phyloP scores from a whole-genome alignment of 2,113 vertebrate species.

The Rana temporaria region DNA sequence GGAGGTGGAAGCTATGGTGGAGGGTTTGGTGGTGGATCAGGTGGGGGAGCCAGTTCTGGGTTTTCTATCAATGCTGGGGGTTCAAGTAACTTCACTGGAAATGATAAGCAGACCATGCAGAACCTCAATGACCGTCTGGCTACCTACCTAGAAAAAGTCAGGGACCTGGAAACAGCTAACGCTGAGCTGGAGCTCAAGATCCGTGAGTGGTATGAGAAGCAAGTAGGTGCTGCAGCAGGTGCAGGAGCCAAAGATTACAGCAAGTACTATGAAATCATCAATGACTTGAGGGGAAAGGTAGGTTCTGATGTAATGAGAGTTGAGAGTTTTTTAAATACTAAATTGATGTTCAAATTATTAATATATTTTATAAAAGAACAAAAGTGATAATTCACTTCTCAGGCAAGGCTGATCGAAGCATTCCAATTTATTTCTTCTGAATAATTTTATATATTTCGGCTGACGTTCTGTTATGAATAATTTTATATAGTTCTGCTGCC shows the following conservation, averaged over 20 bases:
- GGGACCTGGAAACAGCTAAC: constrained; percentile 67
- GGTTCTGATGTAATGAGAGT: neutral
- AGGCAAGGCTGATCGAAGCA: too few relatives aligned
- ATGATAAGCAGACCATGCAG: constrained; percentile 79
- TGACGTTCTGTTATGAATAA: too few relatives aligned
- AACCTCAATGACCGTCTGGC: constrained; percentile 80
- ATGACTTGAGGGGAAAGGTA: constrained; percentile 76
- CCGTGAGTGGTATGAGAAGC: constrained; percentile 78
- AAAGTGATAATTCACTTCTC: too few relatives aligned
- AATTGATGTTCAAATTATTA: too few relatives aligned
- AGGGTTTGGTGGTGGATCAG: neutral
- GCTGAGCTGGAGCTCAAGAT: constrained; percentile 75
- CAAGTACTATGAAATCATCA: constrained; percentile 70
- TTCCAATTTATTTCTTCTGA: too few relatives aligned
- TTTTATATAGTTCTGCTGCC: too few relatives aligned
- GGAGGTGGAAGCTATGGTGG: too few relatives aligned
- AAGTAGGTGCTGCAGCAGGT: constrained; percentile 62
- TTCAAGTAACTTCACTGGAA: constrained; percentile 52
- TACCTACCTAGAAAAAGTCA: constrained; percentile 69
- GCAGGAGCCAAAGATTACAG: constrained; percentile 67
- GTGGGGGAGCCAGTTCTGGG: neutral
- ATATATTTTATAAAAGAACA: too few relatives aligned
- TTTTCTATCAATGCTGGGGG: too few relatives aligned
- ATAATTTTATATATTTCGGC: too few relatives aligned
- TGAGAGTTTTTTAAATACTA: too few relatives aligned